Evolutionary conservation across 2,888 invertebrate genomes (phyloP), one percentile per base, ranked within the genome.

Genomic region (Clistopyga incitator): DNA sequence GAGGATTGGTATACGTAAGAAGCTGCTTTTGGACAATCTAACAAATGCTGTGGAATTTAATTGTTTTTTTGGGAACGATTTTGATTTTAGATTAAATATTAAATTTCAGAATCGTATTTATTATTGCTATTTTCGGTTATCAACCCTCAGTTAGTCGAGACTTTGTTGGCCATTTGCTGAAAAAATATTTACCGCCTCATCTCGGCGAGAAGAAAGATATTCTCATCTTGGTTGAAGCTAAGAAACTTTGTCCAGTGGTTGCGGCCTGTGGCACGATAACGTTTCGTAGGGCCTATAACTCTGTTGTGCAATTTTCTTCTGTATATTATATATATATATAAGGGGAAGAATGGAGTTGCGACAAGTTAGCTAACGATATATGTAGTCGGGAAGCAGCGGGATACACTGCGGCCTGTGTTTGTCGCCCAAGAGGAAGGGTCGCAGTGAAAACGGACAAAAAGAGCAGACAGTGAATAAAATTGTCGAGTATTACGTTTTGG

Each of bases 391-490:
- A 29, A 20, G 15, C 8, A 52, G 11, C 34, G 34, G 13, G 20
- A 52, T 18, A 4, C 50, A 18, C 50, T 52, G 42, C 52, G 34
- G 13, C 54, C 52, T 25, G 54, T 8, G 34, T 6, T 2, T 2
- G 34, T 18, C 54, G 54, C 23, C 54, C 54, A 23, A 23, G 11
- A 54, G 8, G 25, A 56, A 56, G 56, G 56, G 25, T 15, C 2
- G 2, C 50, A 61, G 70, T 50, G 34, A 61, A 45, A 50, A 77
- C 56, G 42, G 71, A 50, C 64, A 18, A 45, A 29, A 65, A 29
- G 68, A 52, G 18, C 56, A 71, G 81, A 50, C 50, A 47, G 38
- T 13, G 67, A 81, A 81, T 77, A 65, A 77, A 77, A 77, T 72
- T 50, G 50, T 56, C 77, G 56, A 38, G 77, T 38, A 65, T 71